Conservation (phyloP, 2,113 vertebrate species). For the Cyrtonyx montezumae region DNA sequence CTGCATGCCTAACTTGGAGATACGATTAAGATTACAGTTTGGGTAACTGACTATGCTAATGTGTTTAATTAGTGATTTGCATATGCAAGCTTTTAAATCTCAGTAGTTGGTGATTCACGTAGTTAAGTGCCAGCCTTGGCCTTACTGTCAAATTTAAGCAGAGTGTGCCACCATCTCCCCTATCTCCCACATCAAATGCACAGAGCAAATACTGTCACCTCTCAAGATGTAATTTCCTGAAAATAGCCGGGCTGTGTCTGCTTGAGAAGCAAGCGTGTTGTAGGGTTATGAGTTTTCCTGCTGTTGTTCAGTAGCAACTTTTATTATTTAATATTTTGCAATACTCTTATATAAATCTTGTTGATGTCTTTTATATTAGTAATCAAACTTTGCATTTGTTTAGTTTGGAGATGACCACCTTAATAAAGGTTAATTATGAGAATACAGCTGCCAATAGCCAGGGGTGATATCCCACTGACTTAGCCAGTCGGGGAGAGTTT, state of each 20-base stretch:
- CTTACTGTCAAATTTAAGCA: not conserved
- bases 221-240: rapidly evolving
- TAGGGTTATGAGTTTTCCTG: not conserved
- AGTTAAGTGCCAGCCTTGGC: not conserved
- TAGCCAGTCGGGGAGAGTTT: not conserved
- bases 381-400: not conserved
- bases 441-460: not conserved
- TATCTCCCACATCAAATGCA: not conserved
- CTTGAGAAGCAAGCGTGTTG: not conserved
- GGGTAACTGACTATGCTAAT: slow-evolving; percentile 62
- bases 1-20: not conserved
- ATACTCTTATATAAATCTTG: not conserved
- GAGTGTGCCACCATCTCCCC: not conserved
- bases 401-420: not conserved
- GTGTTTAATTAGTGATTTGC: slow-evolving; percentile 37
- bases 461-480: not conserved
- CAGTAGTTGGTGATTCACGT: not conserved
- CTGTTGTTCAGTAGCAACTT: not conserved
- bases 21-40: slow-evolving; percentile 12
- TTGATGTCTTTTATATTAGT: not conserved
- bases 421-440: not conserved
- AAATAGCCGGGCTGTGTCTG: not conserved
- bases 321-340: not conserved
- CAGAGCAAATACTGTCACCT: not conserved
- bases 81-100: slow-evolving; percentile 34